Percentiles rank a stretch among this genome's conserved stretches.
phyloP scores from a whole-genome alignment of 2,797 vertebrate species.

The Pangasius macronema region DNA sequence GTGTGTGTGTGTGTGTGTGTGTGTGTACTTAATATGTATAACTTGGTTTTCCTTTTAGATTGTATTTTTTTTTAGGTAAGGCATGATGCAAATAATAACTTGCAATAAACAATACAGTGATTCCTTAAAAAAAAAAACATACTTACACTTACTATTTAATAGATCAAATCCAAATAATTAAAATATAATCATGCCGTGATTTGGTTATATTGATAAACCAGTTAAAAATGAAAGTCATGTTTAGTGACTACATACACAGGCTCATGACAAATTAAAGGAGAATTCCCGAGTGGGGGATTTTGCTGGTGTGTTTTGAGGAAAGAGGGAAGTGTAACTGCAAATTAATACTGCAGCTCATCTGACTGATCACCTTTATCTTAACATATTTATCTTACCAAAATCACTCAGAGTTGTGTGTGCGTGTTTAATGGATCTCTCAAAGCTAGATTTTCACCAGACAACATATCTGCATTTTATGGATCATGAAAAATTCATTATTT shows the following conservation, averaged over 20 bases:
- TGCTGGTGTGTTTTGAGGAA: not conserved
- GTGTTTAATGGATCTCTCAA: not conserved
- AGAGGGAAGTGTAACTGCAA: slow-evolving; percentile 1
- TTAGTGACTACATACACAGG: not conserved
- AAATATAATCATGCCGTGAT: too few species aligned
- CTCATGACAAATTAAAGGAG: not conserved
- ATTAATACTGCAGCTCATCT: not conserved
- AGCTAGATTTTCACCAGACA: not conserved
- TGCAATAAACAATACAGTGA: not conserved
- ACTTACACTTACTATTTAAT: not conserved
- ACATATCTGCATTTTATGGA: not conserved
- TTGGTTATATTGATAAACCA: not conserved
- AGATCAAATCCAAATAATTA: not conserved
- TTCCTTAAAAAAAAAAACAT: not conserved
- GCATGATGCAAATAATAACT: too few species aligned
- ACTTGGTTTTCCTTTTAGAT: not conserved
- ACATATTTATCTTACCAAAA: not conserved
- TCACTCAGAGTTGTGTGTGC: not conserved
- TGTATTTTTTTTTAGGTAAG: too few species aligned
- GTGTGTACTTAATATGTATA: not conserved
- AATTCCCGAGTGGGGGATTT: slow-evolving; percentile 3
- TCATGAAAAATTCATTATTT: not conserved
- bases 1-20: too few species aligned
- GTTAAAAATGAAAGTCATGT: not conserved
- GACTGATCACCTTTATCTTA: not conserved